Evolutionary conservation across 1,140 invertebrate species (phyloP), one percentile per base, ranked within the genome.

Genomic region (Hesperophylax magnus): DNA sequence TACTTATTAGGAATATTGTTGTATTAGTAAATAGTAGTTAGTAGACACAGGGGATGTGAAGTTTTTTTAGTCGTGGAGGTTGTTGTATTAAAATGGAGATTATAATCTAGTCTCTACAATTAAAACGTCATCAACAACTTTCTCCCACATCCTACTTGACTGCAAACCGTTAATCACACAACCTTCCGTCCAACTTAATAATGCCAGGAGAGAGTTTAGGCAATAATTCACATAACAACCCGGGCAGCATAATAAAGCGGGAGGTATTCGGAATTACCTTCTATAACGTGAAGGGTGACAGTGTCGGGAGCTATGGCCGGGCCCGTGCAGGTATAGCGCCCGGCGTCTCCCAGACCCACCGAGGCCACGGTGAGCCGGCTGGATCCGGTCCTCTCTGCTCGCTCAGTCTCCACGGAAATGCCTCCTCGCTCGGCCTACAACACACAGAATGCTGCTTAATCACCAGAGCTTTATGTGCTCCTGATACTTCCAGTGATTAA

Each of bases 391-490:
- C 82, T 84, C 79, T 85, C 81, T 84, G 86, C 86, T 17, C 88
- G 87, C 85, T 88, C 86, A 79, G 87, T 86, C 74, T 87, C 87
- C 84, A 89, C 84, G 63, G 86, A 86, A 81, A 88, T 86, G 78
- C 88, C 88, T 71, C 87, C 88, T 65, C 86, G 85, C 4, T 80
- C 67, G 31, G 86, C 85, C 87, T 88, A 84, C 11, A 71, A 67
- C 61, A 69, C 22, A 71, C 9, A 47, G 39, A 11, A 47, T 14
- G 15, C 56, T 52, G 22, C 52, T 77, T 77, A 77, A 65, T 77
- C 58, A 77, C 76, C 76, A 56, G 18, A 17, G 52, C 7, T 65
- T 53, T 65, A 77, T 77, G 61, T 22, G 31, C 58, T 77, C 76
- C 76, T 77, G 22, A 63, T 65, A 65, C 58, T 47, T 54, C 34